phyloP scores from a whole-genome alignment of 2,888 invertebrate species.

The Pherbina coryleti region DNA sequence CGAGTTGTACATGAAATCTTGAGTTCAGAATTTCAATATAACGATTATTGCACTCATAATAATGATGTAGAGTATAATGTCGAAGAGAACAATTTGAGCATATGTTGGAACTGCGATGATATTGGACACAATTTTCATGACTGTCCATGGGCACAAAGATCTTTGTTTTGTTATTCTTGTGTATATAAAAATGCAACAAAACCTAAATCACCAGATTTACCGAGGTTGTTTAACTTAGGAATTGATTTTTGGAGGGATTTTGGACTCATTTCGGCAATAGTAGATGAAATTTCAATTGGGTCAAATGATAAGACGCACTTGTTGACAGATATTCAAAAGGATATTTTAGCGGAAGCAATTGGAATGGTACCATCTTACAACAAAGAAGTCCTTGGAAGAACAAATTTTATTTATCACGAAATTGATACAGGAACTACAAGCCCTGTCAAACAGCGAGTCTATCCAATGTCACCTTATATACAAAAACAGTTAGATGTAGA shows the following conservation, averaged over 20 bases:
- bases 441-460: background rate
- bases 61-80: background rate
- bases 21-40: background rate
- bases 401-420: background rate
- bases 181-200: slow-evolving; percentile 16
- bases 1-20: background rate
- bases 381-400: background rate
- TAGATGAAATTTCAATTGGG: background rate
- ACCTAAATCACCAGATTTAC: background rate
- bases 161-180: slow-evolving; percentile 29
- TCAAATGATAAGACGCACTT: background rate
- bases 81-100: slow-evolving; percentile 9
- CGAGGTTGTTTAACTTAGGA: background rate
- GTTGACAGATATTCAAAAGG: background rate
- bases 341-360: background rate
- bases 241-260: background rate
- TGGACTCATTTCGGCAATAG: background rate
- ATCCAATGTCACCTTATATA: too few relatives aligned
- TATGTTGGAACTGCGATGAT: slow-evolving; percentile 25
- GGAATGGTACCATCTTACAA: background rate
- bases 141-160: slow-evolving; percentile 17
- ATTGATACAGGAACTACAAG: background rate
- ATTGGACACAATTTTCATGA: slow-evolving; percentile 24
- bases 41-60: background rate
- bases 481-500: too few relatives aligned